Evolutionary conservation across 2,113 vertebrate genomes (phyloP).

Genomic region (Strix aluco): DNA sequence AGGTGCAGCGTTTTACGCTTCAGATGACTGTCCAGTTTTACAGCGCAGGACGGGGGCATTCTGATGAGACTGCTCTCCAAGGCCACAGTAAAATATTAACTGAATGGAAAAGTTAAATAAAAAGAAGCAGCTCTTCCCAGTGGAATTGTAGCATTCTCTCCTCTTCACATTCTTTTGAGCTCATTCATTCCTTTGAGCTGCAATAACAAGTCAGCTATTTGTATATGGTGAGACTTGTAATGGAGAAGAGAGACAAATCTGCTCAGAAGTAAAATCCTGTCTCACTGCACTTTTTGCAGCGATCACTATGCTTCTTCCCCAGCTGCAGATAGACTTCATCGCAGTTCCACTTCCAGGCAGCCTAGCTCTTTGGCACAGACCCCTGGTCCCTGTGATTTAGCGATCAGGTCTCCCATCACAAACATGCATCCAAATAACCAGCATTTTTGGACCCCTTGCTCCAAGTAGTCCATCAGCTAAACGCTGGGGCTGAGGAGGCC

Average conservation of each 20-base stretch:
- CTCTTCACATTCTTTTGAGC: conserved; percentile 51
- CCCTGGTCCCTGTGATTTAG: background rate
- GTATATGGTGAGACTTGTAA: conserved; percentile 26
- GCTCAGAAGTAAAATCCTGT: background rate
- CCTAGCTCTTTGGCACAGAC: background rate
- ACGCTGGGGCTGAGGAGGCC: background rate
- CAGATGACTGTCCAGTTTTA: background rate
- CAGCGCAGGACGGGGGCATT: background rate
- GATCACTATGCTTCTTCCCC: background rate
- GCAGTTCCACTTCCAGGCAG: background rate
- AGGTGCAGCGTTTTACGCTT: conserved; percentile 12
- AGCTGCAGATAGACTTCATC: background rate
- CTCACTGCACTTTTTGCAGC: background rate
- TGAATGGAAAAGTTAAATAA: background rate
- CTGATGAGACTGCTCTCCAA: background rate
- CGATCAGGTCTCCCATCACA: background rate
- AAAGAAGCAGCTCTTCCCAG: conserved; percentile 35
- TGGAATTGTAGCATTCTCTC: conserved; percentile 33
- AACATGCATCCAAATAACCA: background rate
- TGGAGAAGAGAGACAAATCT: background rate
- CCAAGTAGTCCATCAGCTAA: background rate
- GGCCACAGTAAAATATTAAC: conserved; percentile 29
- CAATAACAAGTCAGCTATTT: conserved; percentile 57
- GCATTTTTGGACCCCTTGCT: background rate
- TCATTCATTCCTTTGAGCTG: conserved; percentile 64